Evolutionary conservation across 2,797 vertebrate species (phyloP).

Genomic region (Neosalanx taihuensis): DNA sequence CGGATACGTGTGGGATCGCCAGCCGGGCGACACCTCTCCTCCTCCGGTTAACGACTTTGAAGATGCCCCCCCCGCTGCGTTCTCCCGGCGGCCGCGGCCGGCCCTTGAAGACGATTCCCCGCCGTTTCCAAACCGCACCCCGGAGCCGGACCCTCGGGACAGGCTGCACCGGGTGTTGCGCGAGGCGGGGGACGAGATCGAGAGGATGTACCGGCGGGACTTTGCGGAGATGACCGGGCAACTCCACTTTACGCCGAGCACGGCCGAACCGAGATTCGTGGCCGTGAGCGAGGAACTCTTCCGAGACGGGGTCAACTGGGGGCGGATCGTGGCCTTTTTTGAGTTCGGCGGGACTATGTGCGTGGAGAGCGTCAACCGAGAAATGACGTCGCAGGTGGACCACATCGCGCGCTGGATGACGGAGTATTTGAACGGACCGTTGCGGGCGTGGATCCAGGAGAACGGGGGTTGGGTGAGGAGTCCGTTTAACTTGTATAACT

Average conservation of each 20-base stretch:
- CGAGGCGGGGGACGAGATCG: slow-evolving; percentile 79
- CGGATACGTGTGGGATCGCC: slow-evolving; percentile 81
- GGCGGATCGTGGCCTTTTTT: slow-evolving; percentile 87
- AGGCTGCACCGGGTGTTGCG: slow-evolving; percentile 77
- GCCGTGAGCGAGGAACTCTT: slow-evolving; percentile 86
- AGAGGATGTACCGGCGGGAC: slow-evolving; percentile 76
- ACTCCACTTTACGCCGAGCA: slow-evolving; percentile 74
- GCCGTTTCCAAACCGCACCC: slow-evolving; percentile 15
- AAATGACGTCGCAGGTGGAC: slow-evolving; percentile 81
- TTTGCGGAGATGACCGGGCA: slow-evolving; percentile 81
- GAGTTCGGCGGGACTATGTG: slow-evolving; percentile 88
- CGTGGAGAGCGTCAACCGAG: slow-evolving; percentile 79
- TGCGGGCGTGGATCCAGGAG: slow-evolving; percentile 87
- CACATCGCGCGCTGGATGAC: slow-evolving; percentile 86
- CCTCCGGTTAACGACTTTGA: slow-evolving; percentile 31
- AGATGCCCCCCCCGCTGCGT: slow-evolving; percentile 33
- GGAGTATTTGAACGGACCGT: slow-evolving; percentile 85
- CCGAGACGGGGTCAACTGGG: slow-evolving; percentile 90
- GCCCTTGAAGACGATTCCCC: slow-evolving; percentile 23
- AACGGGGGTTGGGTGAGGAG: slow-evolving; percentile 88
- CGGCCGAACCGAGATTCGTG: slow-evolving; percentile 74
- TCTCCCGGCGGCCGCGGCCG: slow-evolving; percentile 38
- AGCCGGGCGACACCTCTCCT: slow-evolving; percentile 16
- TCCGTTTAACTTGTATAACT: slow-evolving; percentile 6
- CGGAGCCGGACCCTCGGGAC: slow-evolving; percentile 34